A percentile compares a stretch with the other conserved stretches of the same genome.
Conservation (phyloP, 2,888 invertebrate species). For the Apamea epomidion region DNA sequence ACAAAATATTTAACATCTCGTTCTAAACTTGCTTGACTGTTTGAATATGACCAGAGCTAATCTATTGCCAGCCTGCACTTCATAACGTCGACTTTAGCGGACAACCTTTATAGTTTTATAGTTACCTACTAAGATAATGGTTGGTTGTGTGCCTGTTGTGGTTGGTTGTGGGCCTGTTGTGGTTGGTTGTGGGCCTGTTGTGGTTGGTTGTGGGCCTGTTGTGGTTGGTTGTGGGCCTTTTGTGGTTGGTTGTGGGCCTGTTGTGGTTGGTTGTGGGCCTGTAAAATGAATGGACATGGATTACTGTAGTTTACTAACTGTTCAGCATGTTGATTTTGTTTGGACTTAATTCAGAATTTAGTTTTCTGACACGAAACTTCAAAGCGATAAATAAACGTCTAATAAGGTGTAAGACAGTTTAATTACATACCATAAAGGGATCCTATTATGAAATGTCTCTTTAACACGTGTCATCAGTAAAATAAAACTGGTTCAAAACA, state of each 20-base stretch:
- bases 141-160: not conserved
- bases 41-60: too few relatives aligned
- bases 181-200: too few relatives aligned
- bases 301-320: not conserved
- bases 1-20: too few relatives aligned
- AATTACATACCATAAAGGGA: not conserved
- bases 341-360: not conserved
- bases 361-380: not conserved
- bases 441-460: not conserved
- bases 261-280: too few relatives aligned
- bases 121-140: not conserved
- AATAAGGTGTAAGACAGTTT: not conserved
- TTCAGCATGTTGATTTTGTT: not conserved
- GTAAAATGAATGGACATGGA: not conserved
- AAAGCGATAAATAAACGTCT: not conserved
- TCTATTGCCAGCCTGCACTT: too few relatives aligned
- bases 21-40: too few relatives aligned
- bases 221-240: too few relatives aligned
- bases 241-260: too few relatives aligned
- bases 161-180: too few relatives aligned
- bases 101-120: too few relatives aligned
- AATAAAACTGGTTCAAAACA: not conserved
- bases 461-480: not conserved
- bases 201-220: too few relatives aligned
- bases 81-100: too few relatives aligned